Base-by-base conservation (phyloP, 2,888 invertebrate species). In the Erebia palarica region DNA sequence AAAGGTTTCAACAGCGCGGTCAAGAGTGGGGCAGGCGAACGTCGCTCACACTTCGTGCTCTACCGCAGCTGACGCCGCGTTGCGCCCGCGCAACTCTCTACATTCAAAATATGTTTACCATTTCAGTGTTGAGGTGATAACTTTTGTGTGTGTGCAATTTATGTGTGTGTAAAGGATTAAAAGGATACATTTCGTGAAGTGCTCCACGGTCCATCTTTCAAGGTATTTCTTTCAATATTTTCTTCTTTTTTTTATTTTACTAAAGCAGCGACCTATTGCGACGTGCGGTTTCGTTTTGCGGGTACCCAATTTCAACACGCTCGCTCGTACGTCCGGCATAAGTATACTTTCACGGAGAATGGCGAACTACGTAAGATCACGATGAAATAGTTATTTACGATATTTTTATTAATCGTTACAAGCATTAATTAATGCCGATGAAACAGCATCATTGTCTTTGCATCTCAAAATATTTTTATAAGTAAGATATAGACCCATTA, bases 81-180 rank as follows among this genome's bases (percentile, higher is more conserved):
- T 82, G 91, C 92, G 91, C 88, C 69, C 75, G 79, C 83, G 79
- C 84, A 84, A 82, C 81, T 78, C 78, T 81, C 79, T 79, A 78
- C 78, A 76, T 79, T 83, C 78, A 81, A 83, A 86, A 80, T 81
- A 92, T 92, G 92, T 87, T 82, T 86, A 83, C 86, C 78, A 84
- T 86, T 81, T 83, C 81, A 88, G 92, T 85, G 84, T 76, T 89
- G 83, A 91, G 84, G 92, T 92, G 92, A 91, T 80, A 78, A 86
- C 86, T 78, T 75, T 49, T 78, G 80, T 79, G 79, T 74, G 73
- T 81, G 80, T 84, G 85, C 73, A 73, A 72, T 76, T 68, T 60
- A 51, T 73, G 69, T 72, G 72, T 73, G 53, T 66, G 69, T 71
- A 63, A 60, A 83, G 81, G 78, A 81, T 82, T 82, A 82, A 84